Evolutionary conservation across 2,888 invertebrate species (phyloP), one percentile per base, ranked within the genome.

Genomic region (Galeopsomyia nigrocyanea): DNA sequence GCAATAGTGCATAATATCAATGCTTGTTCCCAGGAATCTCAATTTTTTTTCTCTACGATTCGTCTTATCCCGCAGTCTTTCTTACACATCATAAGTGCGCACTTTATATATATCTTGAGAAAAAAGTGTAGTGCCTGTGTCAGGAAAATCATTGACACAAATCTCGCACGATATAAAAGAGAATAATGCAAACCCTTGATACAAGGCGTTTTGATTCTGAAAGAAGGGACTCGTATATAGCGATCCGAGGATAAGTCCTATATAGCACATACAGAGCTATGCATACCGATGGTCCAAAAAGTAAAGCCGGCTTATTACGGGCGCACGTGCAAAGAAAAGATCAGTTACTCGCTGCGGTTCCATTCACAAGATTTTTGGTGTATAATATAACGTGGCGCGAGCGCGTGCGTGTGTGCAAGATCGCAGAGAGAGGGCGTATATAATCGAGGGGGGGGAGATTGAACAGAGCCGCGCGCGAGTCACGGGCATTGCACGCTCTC

Each of bases 401-500:
- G 22, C 26, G 50, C 49, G 17, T n/a, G 50, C 17, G 49, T 16
- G 49, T 31, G 5, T n/a, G 31, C 31, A 31, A 31, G 3, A 7
- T 7, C 31, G 31, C 31, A 61, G 31, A 60, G 47, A 58, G 53
- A 61, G 31, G 66, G 50, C 57, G 66, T 57, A 66, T 39, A 39
- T 10, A 39, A 50, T 50, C 58, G 58, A 39, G 51, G 51, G 60
- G 64, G 22, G 31, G 51, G 60, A 53, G 22, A 19, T 76, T 73
- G 7, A 10, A 7, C 26, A 77, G 75, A n/a, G n/a, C n/a, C n/a
- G n/a, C n/a, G 77, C 76, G 56, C 57, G 64, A n/a, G 56, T 66
- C 49, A 39, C 39, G 53, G 31, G 49, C 51, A 50, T 19, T 39
- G 49, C 22, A 31, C 50, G 64, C 50, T 3, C n/a, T 39, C 10